Base-by-base conservation (phyloP, 2,113 vertebrate genomes). In the Lichenostomus cassidix region DNA sequence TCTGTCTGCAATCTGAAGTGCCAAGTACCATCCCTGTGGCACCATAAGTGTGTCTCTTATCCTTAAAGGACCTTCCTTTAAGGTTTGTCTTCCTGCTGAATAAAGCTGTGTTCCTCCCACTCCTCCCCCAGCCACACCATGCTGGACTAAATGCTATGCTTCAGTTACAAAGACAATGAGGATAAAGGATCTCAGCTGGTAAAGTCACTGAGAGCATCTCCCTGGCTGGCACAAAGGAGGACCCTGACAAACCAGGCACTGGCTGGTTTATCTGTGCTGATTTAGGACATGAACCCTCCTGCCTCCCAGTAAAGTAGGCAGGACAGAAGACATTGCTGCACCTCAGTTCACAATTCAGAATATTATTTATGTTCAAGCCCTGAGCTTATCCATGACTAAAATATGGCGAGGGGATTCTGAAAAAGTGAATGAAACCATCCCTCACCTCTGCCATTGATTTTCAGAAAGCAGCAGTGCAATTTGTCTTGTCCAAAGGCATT, bases 51-150 rank as follows among this genome's bases (percentile, higher is more conserved):
- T 67, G 47, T 60, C 47, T 96, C 56, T 84, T 95, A 89, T 95
- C 96, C 96, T 97, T 95, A 97, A 92, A 95, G 37, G 92, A 95
- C 95, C 92, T 94, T 77, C 20, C 73, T 68, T 52, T 74, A 71
- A 81, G 83, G 80, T 83, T 94, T 90, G 56, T 77, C 56, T 93
- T 92, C 86, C 19, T 67, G 42, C 28, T 59, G 64, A 86, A 92
- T 69, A 93, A 89, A 87, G 33, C 50, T 73, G 7, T 24, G 10
- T 70, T 86, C 64, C 55, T 60, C 24, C 25, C 46, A 8, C 37
- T 10, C 37, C 37, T 10, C 37, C 33, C 42, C 52, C 58, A 86
- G 37, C 52, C 49, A 56, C 20, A 44, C 44, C 53, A 52, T 0
- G 0, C 68, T 47, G 33, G 44, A 52, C 55, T 93, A 44, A 86